phyloP scores from a whole-genome alignment of 2,797 vertebrate genomes.

The Triplophysa yarkandensis region DNA sequence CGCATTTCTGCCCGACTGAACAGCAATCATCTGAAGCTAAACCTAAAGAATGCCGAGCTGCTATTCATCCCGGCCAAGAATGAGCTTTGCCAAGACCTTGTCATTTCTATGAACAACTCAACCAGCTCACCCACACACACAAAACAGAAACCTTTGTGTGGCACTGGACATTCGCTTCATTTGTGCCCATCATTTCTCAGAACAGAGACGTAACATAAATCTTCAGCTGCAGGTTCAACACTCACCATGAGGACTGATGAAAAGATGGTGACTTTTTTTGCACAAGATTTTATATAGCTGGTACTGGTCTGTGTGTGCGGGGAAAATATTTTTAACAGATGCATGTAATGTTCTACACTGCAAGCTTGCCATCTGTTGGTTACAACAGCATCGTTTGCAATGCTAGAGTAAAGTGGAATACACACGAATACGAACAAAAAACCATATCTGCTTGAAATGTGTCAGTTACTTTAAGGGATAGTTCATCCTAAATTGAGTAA shows the following conservation, averaged over 20 bases:
- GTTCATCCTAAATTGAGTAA: too few relatives aligned
- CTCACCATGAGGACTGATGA: background rate
- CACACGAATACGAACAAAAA: background rate
- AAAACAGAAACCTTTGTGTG: background rate
- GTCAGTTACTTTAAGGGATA: background rate
- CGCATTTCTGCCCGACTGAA: background rate
- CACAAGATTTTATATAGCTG: background rate
- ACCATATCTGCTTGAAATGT: background rate
- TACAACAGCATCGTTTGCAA: background rate
- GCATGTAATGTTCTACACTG: background rate
- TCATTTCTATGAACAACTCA: background rate
- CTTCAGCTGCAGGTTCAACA: background rate
- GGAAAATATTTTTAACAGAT: background rate
- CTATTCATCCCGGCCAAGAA: background rate
- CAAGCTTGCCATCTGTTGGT: constrained; percentile 4
- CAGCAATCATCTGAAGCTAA: background rate
- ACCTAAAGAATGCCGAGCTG: background rate
- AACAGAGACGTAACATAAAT: background rate
- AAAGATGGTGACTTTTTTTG: background rate
- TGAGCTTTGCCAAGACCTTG: background rate
- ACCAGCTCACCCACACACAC: background rate
- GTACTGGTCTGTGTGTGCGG: background rate
- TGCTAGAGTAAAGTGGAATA: background rate
- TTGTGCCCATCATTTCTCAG: background rate
- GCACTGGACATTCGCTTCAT: background rate